phyloP scores from a whole-genome alignment of 37 sponge, comb jelly and placozoan genomes.

The Spongia lamella region DNA sequence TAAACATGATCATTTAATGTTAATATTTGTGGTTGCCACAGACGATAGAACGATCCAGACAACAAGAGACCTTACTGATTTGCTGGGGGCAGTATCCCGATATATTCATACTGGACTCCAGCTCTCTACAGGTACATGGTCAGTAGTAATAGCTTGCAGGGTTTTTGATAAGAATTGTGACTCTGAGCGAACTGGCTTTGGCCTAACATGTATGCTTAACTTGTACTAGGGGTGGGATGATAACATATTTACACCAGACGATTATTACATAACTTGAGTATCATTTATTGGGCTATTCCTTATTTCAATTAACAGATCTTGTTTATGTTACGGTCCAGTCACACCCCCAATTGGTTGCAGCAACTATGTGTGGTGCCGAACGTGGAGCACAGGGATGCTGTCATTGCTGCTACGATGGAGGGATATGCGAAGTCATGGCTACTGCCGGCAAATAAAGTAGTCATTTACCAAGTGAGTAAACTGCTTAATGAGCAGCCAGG shows the following conservation, averaged over 20 bases:
- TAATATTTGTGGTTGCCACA: neutral
- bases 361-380: constrained; percentile 52
- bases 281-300: too few species aligned
- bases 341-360: constrained; percentile 74
- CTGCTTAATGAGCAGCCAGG: too few species aligned
- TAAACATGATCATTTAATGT: too few species aligned
- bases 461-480: neutral
- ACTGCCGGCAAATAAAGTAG: neutral
- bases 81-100: constrained; percentile 53
- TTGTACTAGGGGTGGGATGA: too few species aligned
- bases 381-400: constrained; percentile 67
- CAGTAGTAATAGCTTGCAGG: too few species aligned
- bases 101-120: constrained; percentile 57
- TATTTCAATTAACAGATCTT: too few species aligned
- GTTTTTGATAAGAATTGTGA: too few species aligned
- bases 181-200: too few species aligned
- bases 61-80: constrained; percentile 50
- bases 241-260: neutral
- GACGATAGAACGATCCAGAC: constrained; percentile 30
- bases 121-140: constrained; percentile 57
- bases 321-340: constrained; percentile 36
- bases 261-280: neutral
- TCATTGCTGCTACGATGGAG: constrained; percentile 60
- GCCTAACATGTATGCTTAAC: too few species aligned
- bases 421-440: constrained; percentile 71